Evolutionary conservation across 2,797 vertebrate genomes (phyloP).

Genomic region (Stomatorhinus walkeri): DNA sequence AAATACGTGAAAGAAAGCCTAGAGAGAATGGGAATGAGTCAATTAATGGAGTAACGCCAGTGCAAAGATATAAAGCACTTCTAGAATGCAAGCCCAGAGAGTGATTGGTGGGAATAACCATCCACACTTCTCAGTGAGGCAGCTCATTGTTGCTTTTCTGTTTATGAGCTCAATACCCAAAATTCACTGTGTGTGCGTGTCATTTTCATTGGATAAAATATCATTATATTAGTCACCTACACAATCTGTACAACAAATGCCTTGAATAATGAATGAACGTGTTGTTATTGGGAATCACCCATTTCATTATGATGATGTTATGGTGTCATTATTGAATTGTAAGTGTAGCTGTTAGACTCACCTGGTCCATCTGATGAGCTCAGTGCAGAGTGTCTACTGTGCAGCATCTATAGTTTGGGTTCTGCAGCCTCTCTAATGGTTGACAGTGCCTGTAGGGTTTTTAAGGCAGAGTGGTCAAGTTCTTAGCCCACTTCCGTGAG

Average conservation of each 20-base stretch:
- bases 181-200: neutral
- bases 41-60: neutral
- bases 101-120: neutral
- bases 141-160: neutral
- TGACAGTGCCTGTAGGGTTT: neutral
- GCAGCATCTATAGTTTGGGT: neutral
- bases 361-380: neutral
- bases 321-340: neutral
- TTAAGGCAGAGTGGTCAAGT: neutral
- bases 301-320: neutral
- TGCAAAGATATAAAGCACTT: neutral
- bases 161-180: neutral
- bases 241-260: neutral
- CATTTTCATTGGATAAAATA: neutral
- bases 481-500: neutral
- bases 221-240: neutral
- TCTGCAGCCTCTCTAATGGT: neutral
- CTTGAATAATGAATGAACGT: neutral
- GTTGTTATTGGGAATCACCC: neutral
- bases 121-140: neutral
- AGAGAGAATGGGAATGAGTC: constrained; percentile 12
- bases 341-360: neutral
- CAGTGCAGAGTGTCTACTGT: neutral
- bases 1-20: neutral
- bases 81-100: neutral